phyloP scores from a whole-genome alignment of 2,113 vertebrate species.

The Ptilonorhynchus violaceus region DNA sequence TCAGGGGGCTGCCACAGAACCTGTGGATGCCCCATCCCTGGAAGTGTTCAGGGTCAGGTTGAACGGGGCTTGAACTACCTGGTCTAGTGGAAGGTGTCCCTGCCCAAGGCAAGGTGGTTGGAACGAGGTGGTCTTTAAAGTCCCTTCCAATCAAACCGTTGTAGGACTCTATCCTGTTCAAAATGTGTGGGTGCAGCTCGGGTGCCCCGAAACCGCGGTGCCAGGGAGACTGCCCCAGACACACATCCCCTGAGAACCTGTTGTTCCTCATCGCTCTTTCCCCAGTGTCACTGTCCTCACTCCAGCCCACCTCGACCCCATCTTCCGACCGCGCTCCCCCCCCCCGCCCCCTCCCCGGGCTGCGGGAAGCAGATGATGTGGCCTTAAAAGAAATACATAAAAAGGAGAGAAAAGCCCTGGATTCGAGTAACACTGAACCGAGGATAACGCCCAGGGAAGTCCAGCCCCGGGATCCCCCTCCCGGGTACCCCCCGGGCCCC shows the following conservation, averaged over 20 bases:
- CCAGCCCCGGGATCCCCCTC: neutral
- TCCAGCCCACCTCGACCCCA: too few species aligned
- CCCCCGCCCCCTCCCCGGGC: neutral
- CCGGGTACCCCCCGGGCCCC: too few species aligned
- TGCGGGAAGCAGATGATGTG: neutral
- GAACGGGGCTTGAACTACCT: neutral
- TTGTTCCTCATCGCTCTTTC: neutral
- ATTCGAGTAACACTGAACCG: neutral
- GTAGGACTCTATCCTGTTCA: neutral
- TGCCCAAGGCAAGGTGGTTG: neutral
- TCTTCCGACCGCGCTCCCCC: neutral
- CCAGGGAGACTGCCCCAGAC: neutral
- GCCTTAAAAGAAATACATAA: neutral
- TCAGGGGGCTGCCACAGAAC: neutral
- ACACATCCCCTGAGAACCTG: fast-evolving
- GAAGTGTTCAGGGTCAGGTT: neutral
- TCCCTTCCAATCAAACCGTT: neutral
- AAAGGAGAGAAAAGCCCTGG: neutral
- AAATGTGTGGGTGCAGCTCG: neutral
- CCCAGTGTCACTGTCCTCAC: neutral
- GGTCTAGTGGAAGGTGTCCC: neutral
- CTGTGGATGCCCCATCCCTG: neutral
- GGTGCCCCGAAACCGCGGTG: fast-evolving
- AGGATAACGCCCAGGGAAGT: neutral
- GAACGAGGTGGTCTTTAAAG: neutral